A percentile compares a stretch with the other conserved stretches of the same genome.
Conservation (phyloP, 2,888 invertebrate genomes). For the Drosophila anceps region DNA sequence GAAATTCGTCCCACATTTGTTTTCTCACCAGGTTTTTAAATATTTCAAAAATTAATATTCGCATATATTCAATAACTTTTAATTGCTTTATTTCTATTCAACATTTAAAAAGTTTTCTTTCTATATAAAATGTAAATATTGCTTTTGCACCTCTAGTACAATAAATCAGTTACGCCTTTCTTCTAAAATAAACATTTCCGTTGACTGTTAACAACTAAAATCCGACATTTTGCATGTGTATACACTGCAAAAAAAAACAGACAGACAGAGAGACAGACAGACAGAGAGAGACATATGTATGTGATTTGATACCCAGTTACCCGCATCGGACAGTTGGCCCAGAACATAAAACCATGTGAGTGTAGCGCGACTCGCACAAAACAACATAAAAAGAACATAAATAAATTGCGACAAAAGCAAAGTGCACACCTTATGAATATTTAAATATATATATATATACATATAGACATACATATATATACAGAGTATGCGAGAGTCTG, state of each 20-base stretch:
- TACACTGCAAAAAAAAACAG: neutral
- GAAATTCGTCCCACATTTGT: too few relatives aligned
- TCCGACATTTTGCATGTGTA: constrained; percentile 1
- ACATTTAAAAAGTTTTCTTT: neutral
- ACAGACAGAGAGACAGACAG: too few relatives aligned
- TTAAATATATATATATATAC: constrained; percentile 55
- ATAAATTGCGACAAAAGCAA: constrained; percentile 72
- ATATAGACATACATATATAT: neutral
- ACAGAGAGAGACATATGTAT: constrained; percentile 11
- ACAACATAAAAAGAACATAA: constrained; percentile 60
- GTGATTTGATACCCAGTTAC: constrained; percentile 35
- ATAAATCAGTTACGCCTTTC: constrained; percentile 9
- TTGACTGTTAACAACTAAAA: constrained; percentile 16
- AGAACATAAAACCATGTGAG: constrained; percentile 42
- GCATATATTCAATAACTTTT: neutral
- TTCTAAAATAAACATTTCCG: constrained; percentile 6
- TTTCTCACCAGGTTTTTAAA: too few relatives aligned
- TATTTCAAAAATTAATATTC: neutral
- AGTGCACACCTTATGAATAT: constrained; percentile 81
- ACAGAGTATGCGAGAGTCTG: constrained; percentile 37
- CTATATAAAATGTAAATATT: neutral
- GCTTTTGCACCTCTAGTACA: neutral
- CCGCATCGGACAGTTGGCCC: constrained; percentile 19
- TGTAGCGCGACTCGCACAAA: constrained; percentile 53
- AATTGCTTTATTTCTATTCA: neutral